Base-by-base conservation (phyloP, 2,888 invertebrate species). In the Synanthedon vespiformis region DNA sequence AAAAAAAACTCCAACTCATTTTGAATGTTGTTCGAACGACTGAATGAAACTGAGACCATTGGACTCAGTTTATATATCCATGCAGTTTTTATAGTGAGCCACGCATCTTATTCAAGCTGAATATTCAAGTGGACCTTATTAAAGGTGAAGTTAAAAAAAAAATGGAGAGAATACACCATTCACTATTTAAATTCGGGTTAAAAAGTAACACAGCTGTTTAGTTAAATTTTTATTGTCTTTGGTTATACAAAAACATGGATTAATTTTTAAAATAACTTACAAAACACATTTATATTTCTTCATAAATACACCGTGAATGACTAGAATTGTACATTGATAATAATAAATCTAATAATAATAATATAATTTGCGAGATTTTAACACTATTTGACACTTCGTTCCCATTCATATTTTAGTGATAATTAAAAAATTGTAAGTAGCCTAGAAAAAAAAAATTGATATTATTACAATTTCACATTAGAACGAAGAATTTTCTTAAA, bases 171-270 rank as follows among this genome's bases (percentile, higher is more conserved):
- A 8, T 8, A 8, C 6, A 34, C 5, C 5, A 27, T 27, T 27
- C 27, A 6, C 27, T 27, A 27, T 27, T 34, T 10, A 10, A 34
- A 34, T 6, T 34, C 34, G 34, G 34, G 3, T 34, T 34, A 2
- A 34, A 34, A 34, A 34, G 34, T 34, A 34, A 34, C 34, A 34
- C 6, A 6, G 10, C 2, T 34, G 64, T 82, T 85, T 82, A 84
- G 76, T 83, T 86, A 82, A 84, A 85, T 87, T 87, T 86, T 87
- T 87, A 87, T 87, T 87, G 87, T 87, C 87, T 87, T 87, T 86
- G 86, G 84, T 87, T 86, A 87, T 87, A 87, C 86, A 87, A 87
- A 87, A 87, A 86, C 87, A 83, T 81, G 82, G 83, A 87, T 79
- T 84, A 85, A 81, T 83, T 75, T 78, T 87, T 83, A 83, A 87